phyloP scores from a whole-genome alignment of 2,888 invertebrate species.

The Drosophila yooni region DNA sequence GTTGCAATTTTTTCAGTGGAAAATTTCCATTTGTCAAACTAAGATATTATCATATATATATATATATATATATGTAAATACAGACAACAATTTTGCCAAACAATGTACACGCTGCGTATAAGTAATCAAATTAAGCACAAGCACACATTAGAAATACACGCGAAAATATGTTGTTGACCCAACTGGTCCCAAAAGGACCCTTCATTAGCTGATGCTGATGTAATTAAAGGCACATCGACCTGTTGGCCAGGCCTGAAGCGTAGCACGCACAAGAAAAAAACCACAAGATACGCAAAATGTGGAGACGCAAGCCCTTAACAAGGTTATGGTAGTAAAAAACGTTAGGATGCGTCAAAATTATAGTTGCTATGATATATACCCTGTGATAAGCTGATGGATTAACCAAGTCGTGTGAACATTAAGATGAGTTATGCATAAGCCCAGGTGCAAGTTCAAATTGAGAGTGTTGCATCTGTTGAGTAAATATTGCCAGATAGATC shows the following conservation, averaged over 20 bases:
- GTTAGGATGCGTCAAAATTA: background rate
- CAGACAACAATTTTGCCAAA: conserved; percentile 15
- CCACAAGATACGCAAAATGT: conserved; percentile 15
- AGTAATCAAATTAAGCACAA: conserved; percentile 40
- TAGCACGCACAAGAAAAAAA: conserved; percentile 6
- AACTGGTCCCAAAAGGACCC: conserved; percentile 26
- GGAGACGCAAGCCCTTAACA: background rate
- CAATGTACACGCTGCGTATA: conserved; percentile 35
- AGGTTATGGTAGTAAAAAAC: background rate
- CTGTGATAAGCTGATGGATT: background rate
- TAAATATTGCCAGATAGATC: background rate
- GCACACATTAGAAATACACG: conserved; percentile 7
- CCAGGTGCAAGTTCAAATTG: background rate
- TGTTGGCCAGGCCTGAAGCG: conserved; percentile 54
- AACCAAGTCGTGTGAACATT: background rate
- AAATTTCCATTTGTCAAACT: conserved; percentile 27
- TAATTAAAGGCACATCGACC: conserved; percentile 73
- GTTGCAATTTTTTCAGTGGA: conserved; percentile 23
- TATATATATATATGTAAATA: conserved; percentile 17
- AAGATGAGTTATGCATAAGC: background rate
- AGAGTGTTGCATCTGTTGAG: background rate
- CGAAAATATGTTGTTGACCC: conserved; percentile 38
- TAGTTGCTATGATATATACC: background rate
- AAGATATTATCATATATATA: background rate
- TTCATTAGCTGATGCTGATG: conserved; percentile 65